These are phyloP conservation scores for Conopomorpha cramerella DNA, from an alignment of 1,140 invertebrate genomes.

Conservation along the genomic window DNA sequence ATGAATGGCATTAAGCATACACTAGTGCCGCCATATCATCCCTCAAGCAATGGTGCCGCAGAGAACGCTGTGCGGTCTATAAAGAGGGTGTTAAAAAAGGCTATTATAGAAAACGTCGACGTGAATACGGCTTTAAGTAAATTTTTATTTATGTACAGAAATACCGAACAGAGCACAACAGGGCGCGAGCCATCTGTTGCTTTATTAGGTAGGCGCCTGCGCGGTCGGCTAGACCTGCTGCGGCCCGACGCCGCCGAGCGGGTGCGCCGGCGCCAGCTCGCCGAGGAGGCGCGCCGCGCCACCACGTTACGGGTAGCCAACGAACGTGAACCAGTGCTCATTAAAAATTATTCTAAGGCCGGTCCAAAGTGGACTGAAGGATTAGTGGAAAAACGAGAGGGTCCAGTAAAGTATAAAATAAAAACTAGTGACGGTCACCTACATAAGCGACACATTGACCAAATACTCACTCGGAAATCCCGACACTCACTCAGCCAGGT, in stretches of 20 bases:
- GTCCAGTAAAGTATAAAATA: constrained; percentile 2
- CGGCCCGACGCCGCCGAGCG: constrained; percentile 1
- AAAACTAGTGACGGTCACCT: background rate
- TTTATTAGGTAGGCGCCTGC: constrained; percentile 1
- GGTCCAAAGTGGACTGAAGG: background rate
- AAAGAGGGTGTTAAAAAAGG: constrained; percentile 6
- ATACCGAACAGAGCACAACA: constrained; percentile 6
- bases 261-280: background rate
- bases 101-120: constrained; percentile 3
- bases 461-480: background rate
- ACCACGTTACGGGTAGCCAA: background rate
- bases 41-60: constrained; percentile 5
- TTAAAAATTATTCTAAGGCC: background rate
- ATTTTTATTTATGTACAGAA: constrained; percentile 6
- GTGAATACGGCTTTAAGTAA: background rate
- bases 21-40: constrained; percentile 4
- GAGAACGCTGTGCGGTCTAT: constrained; percentile 4
- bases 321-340: background rate
- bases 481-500: background rate
- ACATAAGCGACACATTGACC: constrained; percentile 1
- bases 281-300: background rate
- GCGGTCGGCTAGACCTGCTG: constrained; percentile 4
- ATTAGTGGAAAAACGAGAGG: background rate
- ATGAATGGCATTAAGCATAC: constrained; percentile 5
- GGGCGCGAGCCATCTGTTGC: constrained; percentile 1